Base-by-base conservation (phyloP, 1,140 invertebrate genomes). In the Orussus abietinus region DNA sequence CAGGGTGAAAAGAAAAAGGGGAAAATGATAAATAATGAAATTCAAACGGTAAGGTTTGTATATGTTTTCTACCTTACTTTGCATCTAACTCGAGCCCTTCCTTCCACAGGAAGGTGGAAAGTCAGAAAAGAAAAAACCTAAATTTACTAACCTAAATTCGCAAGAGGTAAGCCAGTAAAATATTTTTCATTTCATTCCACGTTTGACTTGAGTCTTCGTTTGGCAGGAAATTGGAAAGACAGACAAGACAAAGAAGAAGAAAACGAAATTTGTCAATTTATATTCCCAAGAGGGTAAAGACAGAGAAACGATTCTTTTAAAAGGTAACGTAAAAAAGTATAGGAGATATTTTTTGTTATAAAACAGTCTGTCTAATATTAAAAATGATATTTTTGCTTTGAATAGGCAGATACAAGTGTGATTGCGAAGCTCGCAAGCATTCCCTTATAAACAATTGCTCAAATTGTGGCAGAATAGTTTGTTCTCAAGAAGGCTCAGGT, bases 401-500 rank as follows among this genome's bases (percentile, higher is more conserved):
- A 59, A n/a, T 54, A 86, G 91, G 92, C 25, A 79, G 94, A 38
- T 83, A 89, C 52, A 69, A 71, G 30, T 99, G 96, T 75, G 80
- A 94, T 37, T 99, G 96, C 63, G 87, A 98, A 74, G 94, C 93
- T 2, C 80, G 81, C 10, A 88, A 86, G 61, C 96, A 99, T 73
- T 74, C 80, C 34, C 72, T 99, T 7, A 80, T 99, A 32, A 94
- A 89, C 61, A 99, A 99, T 72, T 99, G 96, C 58, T 59, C 90
- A 0, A 81, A 82, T 37, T 99, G 96, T 77, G 96, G 96, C 0
- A 76, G 93, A 47, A 88, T 99, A 57, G 88, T 98, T 14, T 99
- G 96, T 74, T 79, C 81, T 38, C 94, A 98, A 75, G 96, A 99
- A 77, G 95, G 96, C 2, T 86, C 92, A 21, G 96, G 96, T 1